Evolutionary conservation across 2,113 vertebrate species (phyloP), one percentile per base, ranked within the genome.

Genomic region (Camarhynchus parvulus): DNA sequence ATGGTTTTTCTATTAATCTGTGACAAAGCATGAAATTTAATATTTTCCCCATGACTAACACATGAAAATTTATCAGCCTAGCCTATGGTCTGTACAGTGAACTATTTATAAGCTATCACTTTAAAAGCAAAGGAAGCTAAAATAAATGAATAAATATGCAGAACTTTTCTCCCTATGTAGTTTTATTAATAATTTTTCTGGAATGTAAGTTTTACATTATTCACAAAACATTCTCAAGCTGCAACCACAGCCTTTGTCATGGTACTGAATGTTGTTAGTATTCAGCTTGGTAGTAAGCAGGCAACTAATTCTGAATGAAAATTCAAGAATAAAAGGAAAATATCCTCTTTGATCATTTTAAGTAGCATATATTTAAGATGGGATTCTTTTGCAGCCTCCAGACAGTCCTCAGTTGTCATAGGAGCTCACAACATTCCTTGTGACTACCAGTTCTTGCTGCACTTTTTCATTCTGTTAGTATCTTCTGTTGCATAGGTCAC

Each of bases 61-160:
- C 82, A 88, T 90, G 72, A 91, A 90, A 92, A 93, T 83, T 86
- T 86, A 70, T 91, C 91, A 91, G 35, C 72, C 42, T 86, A 69
- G 58, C 17, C 63, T 62, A 39, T 70, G 50, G 27, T 69, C 42
- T 83, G 27, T 83, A 80, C 35, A 89, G 53, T 58, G 49, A 87
- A 73, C 87, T 90, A 25, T 70, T 95, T 90, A 74, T 70, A 80
- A 59, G 30, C 21, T 83, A 24, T 56, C 59, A 14, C 18, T 91
- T 80, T 93, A 67, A 92, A 83, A 90, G 33, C 17, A 90, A 90
- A 90, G 11, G 21, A 87, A 90, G 33, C 14, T 80, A 74, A 94
- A 96, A 81, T 72, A 84, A 94, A 92, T 83, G 16, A 92, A 85
- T 69, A 95, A 95, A 83, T 47, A 94, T 88, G 55, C 20, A 77